Conservation (phyloP, 2,113 vertebrate genomes). For the Mesoclemmys tuberculata region DNA sequence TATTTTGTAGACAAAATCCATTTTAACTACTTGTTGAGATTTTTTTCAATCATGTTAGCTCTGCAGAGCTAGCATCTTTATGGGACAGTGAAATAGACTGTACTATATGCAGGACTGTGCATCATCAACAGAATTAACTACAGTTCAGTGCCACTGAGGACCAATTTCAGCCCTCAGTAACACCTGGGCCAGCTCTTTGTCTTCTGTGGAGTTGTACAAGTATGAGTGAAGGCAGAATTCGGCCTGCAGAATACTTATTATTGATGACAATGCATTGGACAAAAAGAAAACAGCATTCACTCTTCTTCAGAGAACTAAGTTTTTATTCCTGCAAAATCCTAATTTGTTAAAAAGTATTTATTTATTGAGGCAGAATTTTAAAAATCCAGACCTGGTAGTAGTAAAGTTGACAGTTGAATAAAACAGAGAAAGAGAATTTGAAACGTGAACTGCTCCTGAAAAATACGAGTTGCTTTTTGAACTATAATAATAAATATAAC, state of each 20-base stretch:
- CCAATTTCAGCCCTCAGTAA: neutral
- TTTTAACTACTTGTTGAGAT: neutral
- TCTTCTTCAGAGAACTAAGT: neutral
- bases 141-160: neutral
- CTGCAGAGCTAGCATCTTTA: neutral
- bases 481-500: neutral
- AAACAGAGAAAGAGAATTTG: neutral
- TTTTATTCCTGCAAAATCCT: neutral
- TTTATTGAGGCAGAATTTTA: neutral
- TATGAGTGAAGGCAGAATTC: neutral
- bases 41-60: neutral
- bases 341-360: neutral
- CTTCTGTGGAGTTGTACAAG: neutral
- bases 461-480: neutral
- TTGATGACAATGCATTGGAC: neutral
- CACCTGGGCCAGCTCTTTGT: fast-evolving
- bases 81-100: neutral
- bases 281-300: neutral
- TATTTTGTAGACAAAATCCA: neutral
- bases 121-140: neutral
- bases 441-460: neutral
- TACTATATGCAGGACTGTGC: neutral
- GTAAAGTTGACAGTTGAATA: neutral
- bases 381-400: neutral
- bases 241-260: neutral